Evolutionary conservation across 2,113 vertebrate species (phyloP), one percentile per base, ranked within the genome.

Genomic region (Trochalopteron elliotii): DNA sequence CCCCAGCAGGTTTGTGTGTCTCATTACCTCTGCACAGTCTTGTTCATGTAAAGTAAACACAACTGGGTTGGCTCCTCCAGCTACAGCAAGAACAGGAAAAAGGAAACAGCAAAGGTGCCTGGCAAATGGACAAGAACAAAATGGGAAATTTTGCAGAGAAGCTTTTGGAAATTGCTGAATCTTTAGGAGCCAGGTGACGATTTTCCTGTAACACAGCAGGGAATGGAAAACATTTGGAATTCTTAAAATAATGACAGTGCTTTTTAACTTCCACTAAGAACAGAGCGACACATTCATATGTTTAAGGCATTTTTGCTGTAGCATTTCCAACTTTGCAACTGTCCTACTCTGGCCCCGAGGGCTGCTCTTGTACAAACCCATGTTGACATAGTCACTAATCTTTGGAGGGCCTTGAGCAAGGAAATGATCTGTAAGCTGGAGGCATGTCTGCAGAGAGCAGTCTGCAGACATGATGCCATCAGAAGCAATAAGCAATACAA

Each of bases 341-440:
- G 17, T 91, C 67, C 81, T 4, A 4, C 84, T 80, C 83, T 95
- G 87, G 42, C 80, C 79, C 69, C 65, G 81, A 81, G 93, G 53
- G 30, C 59, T 83, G 50, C 52, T 74, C 89, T 90, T 89, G 45
- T 57, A 25, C 69, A 78, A 95, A 44, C 39, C 7, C 6, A 50
- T 84, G 61, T 84, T 90, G 87, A 82, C 94, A 76, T 52, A 59
- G 35, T 85, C 85, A 64, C 44, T 93, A 90, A 95, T 92, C 57
- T 75, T 94, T 83, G 82, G 45, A 93, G 77, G 37, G 28, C 53
- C 88, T 63, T 22, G 13, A 80, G 79, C 77, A 90, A 91, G 52
- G 47, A 94, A 94, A 80, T 69, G 31, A 74, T 81, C 64, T 69
- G 18, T 78, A 35, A 57, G 45, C 40, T 75, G 47, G 67, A 92